Evolutionary conservation across 2,888 invertebrate genomes (phyloP), one percentile per base, ranked within the genome.

Genomic region (Cacoxenus indagator): DNA sequence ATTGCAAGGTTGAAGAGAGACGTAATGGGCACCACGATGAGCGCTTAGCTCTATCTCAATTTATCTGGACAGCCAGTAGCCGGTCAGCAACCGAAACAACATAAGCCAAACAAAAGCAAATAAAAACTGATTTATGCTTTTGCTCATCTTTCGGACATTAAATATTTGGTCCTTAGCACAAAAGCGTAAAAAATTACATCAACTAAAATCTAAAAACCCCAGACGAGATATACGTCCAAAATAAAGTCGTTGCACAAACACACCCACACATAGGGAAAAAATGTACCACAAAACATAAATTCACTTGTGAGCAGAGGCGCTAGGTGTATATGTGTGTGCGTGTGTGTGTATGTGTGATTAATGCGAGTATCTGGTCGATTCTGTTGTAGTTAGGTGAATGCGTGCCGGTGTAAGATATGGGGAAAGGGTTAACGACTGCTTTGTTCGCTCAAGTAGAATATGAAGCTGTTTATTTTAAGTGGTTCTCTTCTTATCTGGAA

Each of bases 61-160:
- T 48, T 48, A 19, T 48, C 11, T 48, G n/a, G 48, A 37, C 5
- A 37, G 37, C 37, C 5, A 37, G 37, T 8, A 37, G 6, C 37
- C 19, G 17, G 19, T n/a, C 48, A 48, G 48, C 48, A 54, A 19
- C 54, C 22, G 55, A 9, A 55, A 48, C 48, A 37, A 37, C 37
- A 37, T 11, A 55, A 55, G 26, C 6, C 55, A 55, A 55, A 55
- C 55, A 26, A 17, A 55, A 55, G 26, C 22, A 55, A 55, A 55
- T 14, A 27, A 24, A 55, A 26, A n/a, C 27, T 59, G 17, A 4
- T 11, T 11, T 59, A 24, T 54, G 26, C 14, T 55, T 24, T 26
- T 55, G n/a, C n/a, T 24, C 26, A 9, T 24, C 31, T 31, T 59
- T 31, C 29, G 19, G 5, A 19, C n/a, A 19, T 0, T 26, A 4